phyloP scores from a whole-genome alignment of 2,113 vertebrate species.

The Calyptomena viridis region DNA sequence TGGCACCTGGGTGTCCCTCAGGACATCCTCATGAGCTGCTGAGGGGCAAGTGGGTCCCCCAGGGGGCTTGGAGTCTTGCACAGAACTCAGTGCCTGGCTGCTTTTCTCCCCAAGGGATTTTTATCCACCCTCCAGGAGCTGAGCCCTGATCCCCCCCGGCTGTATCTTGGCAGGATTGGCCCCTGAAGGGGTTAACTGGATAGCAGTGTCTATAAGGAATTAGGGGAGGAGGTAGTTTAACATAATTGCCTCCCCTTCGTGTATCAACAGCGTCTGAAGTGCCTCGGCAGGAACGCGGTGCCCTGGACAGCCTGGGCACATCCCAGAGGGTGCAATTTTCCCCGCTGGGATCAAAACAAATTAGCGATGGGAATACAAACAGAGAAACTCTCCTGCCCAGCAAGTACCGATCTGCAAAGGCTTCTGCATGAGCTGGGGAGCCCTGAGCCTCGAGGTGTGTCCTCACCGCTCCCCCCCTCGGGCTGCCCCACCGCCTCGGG shows the following conservation, averaged over 20 bases:
- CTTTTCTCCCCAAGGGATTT: not conserved
- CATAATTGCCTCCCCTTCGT: not conserved
- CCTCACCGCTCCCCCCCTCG: not conserved
- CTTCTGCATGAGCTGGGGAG: not conserved
- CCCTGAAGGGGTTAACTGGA: not conserved
- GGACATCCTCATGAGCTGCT: accelerated
- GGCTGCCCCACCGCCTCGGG: not conserved
- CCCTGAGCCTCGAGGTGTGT: not conserved
- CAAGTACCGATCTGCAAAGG: not conserved
- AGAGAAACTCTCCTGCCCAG: not conserved
- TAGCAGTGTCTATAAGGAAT: not conserved
- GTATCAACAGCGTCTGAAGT: not conserved
- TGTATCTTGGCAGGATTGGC: not conserved
- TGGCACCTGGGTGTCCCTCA: accelerated
- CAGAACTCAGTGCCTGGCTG: not conserved
- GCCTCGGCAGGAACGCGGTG: not conserved
- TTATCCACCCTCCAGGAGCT: not conserved
- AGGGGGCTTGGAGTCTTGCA: accelerated
- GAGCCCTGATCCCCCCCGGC: accelerated
- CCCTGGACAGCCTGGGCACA: not conserved
- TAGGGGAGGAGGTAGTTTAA: not conserved
- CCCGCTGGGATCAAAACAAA: not conserved
- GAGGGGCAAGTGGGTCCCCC: accelerated
- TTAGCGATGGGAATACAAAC: not conserved
- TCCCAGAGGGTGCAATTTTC: not conserved